Evolutionary conservation across 2,113 vertebrate species (phyloP).

Genomic region (Oryzias curvinotus): DNA sequence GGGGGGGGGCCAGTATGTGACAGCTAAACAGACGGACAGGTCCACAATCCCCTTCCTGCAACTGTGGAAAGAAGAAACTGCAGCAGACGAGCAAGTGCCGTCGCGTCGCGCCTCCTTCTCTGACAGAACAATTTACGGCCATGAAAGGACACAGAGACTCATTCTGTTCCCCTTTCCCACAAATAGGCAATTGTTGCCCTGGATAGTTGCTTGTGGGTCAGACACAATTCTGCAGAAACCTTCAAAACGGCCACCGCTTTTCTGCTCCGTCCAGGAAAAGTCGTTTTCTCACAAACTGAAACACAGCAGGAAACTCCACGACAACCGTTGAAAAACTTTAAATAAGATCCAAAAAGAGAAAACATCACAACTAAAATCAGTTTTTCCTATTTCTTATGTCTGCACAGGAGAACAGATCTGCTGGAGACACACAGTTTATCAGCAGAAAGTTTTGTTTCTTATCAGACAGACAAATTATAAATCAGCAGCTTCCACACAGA

Average conservation of each 20-base stretch:
- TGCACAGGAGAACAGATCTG: too few relatives aligned
- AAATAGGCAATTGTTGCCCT: conserved; percentile 3
- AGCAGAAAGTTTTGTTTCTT: too few relatives aligned
- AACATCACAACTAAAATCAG: too few relatives aligned
- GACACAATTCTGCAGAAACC: neutral
- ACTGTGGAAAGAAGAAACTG: neutral
- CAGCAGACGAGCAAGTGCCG: conserved; percentile 30
- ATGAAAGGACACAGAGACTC: conserved; percentile 15
- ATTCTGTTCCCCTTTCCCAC: conserved; percentile 14
- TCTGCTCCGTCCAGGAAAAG: neutral
- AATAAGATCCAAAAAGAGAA: too few relatives aligned
- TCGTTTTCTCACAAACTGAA: neutral
- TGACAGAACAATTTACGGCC: conserved; percentile 46
- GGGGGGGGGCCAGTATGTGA: conserved; percentile 26
- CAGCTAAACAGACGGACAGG: conserved; percentile 44
- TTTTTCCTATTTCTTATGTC: too few relatives aligned
- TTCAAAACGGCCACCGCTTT: neutral
- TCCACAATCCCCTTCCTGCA: conserved; percentile 27
- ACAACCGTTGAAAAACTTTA: too few relatives aligned
- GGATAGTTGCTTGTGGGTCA: conserved; percentile 10
- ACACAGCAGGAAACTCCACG: neutral
- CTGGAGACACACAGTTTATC: too few relatives aligned
- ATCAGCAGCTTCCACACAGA: too few relatives aligned
- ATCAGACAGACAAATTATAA: too few relatives aligned
- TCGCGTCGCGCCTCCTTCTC: conserved; percentile 12